Base-by-base conservation (phyloP, 2,113 vertebrate genomes). In the Pachypanchax playfairii region DNA sequence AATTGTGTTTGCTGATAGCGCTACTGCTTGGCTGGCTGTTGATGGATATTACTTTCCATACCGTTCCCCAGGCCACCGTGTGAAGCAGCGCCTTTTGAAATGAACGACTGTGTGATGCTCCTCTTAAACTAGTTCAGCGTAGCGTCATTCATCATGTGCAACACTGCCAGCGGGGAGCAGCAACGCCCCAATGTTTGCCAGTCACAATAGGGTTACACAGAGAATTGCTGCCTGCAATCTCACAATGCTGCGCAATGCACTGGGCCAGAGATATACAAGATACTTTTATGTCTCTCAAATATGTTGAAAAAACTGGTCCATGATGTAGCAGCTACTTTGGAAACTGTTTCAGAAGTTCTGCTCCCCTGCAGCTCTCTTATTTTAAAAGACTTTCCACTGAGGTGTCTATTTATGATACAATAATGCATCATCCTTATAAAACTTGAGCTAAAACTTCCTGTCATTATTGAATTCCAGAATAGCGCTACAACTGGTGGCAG, bases 1-100 rank as follows among this genome's bases (percentile, higher is more conserved):
- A 89, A 90, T 90, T 90, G 83, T 86, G 85, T 89, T 89, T 88
- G 81, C 83, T 90, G 87, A 88, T 90, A 83, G 82, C 77, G 39
- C 84, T 73, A 54, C 80, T 85, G 86, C 85, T 80, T 85, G 80
- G 82, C 82, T 87, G 80, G 84, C 83, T 89, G 88, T 84, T 90
- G 89, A 90, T 90, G 85, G 85, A 89, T 90, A 88, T 90, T 88
- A 78, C 80, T 88, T 83, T 82, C 83, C 82, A 46, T 77, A 82
- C 70, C 28, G 47, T 73, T 87, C 80, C 84, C 83, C 73, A 65
- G 87, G 82, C 87, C 77, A 57, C 60, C 25, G 55, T 74, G 77
- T 79, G 79, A 82, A 85, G 79, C 77, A 65, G 60, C 44, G 85
- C 82, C 75, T 85, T 86, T 87, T 82, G 73, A 85, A 88, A 86